These are phyloP conservation scores for Eledone cirrhosa DNA, from an alignment of 2,888 invertebrate genomes.

Conservation along the genomic window DNA sequence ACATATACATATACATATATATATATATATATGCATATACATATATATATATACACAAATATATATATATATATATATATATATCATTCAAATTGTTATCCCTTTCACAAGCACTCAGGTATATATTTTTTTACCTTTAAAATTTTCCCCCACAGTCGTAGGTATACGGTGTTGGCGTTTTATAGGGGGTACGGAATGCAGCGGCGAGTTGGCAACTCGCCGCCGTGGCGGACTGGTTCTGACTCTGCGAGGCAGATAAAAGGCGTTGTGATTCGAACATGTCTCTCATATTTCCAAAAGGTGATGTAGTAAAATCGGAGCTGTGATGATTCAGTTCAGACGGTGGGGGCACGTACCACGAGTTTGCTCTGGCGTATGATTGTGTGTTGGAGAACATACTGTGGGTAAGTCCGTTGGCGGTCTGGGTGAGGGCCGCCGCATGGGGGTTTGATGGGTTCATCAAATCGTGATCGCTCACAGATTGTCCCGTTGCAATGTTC, in stretches of 20 bases:
- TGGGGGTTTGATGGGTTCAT: background rate
- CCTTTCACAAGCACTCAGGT: no score
- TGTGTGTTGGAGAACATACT: slow-evolving; percentile 55
- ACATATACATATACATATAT: no score
- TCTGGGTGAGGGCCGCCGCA: slow-evolving; percentile 41
- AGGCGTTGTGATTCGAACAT: slow-evolving; percentile 56
- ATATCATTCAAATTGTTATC: no score
- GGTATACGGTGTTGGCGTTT: slow-evolving; percentile 51
- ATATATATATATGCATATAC: no score
- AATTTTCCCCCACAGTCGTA: slow-evolving; percentile 48
- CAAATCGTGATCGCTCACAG: slow-evolving; percentile 32
- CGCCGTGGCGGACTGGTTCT: slow-evolving; percentile 42
- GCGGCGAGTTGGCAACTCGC: slow-evolving; percentile 57
- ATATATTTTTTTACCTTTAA: background rate
- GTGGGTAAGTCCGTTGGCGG: slow-evolving; percentile 49
- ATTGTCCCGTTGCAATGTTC: slow-evolving; percentile 34
- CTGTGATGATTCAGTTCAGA: slow-evolving; percentile 47
- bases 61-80: no score
- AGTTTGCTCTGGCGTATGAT: slow-evolving; percentile 49
- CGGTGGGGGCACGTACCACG: slow-evolving; percentile 55
- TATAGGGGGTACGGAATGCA: slow-evolving; percentile 58
- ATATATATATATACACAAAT: no score
- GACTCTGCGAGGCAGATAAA: slow-evolving; percentile 40
- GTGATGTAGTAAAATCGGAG: slow-evolving; percentile 46
- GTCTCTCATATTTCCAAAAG: slow-evolving; percentile 49